A percentile compares a stretch with the other conserved stretches of the same genome.
These are phyloP conservation scores for Aporrectodea caliginosa DNA, from an alignment of 1,140 invertebrate species.

Conservation along the genomic window DNA sequence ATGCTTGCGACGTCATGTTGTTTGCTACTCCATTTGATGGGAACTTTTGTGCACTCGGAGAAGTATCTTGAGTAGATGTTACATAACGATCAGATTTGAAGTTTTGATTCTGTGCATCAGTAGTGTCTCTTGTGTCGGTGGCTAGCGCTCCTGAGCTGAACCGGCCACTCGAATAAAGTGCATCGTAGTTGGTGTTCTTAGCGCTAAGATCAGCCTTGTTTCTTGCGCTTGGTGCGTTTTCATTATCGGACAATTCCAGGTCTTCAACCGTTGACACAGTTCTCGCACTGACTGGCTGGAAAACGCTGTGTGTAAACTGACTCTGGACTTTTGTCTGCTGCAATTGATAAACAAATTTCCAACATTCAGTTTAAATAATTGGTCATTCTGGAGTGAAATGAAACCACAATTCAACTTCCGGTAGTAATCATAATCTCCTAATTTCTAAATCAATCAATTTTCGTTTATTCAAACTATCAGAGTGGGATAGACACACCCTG, in stretches of 20 bases:
- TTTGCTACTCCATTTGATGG: constrained; percentile 42
- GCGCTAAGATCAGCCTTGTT: background rate
- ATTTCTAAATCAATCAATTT: too few relatives aligned
- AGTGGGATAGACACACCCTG: too few relatives aligned
- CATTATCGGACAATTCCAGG: background rate
- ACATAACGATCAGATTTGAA: background rate
- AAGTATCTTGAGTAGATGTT: background rate
- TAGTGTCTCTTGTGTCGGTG: background rate
- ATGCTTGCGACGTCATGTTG: constrained; percentile 47
- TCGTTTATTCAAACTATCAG: too few relatives aligned
- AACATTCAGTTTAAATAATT: too few relatives aligned
- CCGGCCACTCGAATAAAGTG: background rate
- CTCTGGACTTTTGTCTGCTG: background rate
- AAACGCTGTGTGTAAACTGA: constrained; percentile 43
- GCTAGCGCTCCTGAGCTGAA: background rate
- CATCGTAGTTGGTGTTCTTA: background rate
- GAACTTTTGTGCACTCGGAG: background rate
- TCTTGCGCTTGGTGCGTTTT: background rate
- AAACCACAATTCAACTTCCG: too few relatives aligned
- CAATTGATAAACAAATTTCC: too few relatives aligned
- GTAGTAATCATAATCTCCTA: too few relatives aligned
- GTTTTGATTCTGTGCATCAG: background rate
- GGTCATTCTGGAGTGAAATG: too few relatives aligned
- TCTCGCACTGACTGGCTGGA: constrained; percentile 42
- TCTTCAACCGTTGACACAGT: constrained; percentile 37